phyloP scores from a whole-genome alignment of 2,113 vertebrate species.

The Bos indicus region DNA sequence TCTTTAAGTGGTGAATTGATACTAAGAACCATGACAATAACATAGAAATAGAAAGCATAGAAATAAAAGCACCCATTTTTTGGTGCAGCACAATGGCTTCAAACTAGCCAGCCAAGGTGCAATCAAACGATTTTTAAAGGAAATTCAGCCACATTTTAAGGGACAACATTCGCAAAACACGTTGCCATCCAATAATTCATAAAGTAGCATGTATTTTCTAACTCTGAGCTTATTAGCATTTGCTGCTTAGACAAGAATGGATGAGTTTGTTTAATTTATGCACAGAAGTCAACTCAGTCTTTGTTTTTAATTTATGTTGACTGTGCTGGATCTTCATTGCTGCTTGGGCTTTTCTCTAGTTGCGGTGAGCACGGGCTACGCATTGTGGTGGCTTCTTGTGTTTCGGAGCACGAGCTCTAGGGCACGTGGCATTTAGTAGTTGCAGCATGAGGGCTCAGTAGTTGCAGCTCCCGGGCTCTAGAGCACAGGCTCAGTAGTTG shows the following conservation, averaged over 20 bases:
- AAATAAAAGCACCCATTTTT: neutral
- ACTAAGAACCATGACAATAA: neutral
- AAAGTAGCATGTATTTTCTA: neutral
- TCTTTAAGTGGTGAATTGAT: neutral
- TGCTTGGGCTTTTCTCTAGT: neutral
- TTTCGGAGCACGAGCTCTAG: neutral
- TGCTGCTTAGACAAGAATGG: neutral
- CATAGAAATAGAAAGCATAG: neutral
- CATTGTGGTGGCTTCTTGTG: neutral
- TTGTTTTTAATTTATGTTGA: neutral
- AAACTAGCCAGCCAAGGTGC: neutral
- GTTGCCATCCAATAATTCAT: neutral
- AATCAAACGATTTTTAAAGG: neutral
- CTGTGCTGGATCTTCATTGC: neutral
- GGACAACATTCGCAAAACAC: neutral
- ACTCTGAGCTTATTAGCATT: neutral
- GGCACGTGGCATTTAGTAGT: neutral
- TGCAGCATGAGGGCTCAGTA: too few species aligned
- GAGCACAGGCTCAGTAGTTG: neutral
- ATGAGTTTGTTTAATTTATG: neutral
- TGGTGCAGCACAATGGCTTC: neutral
- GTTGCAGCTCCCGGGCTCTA: neutral
- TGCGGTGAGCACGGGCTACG: neutral
- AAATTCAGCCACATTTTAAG: neutral
- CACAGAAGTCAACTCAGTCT: neutral